These are phyloP conservation scores for Scaptomyza pallida DNA, from an alignment of 1,140 invertebrate genomes.

Conservation along the genomic window DNA sequence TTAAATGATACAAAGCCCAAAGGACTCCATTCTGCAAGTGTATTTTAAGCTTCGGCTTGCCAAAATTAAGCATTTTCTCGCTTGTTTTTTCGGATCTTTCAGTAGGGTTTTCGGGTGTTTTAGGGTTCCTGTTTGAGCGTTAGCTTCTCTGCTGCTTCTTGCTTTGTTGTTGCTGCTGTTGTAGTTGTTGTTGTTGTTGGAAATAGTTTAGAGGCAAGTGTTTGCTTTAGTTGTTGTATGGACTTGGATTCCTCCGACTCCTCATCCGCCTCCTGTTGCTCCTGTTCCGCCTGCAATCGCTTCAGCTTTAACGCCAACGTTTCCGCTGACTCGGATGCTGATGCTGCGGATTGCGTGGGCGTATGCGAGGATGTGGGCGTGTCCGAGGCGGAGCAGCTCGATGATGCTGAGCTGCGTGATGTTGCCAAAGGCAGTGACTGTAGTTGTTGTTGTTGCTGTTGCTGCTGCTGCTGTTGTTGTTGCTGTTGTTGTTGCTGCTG, in stretches of 20 bases:
- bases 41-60: neutral
- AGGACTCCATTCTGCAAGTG: neutral
- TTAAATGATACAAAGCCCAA: neutral
- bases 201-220: conserved; percentile 61
- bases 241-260: conserved; percentile 56
- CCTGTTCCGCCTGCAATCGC: conserved; percentile 41
- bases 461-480: conserved; percentile 53
- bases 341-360: conserved; percentile 50
- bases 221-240: conserved; percentile 55
- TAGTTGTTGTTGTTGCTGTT: conserved; percentile 44
- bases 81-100: conserved; percentile 7
- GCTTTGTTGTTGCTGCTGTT: conserved; percentile 1
- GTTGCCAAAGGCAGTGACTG: conserved; percentile 66
- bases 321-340: conserved; percentile 35
- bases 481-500: conserved; percentile 73
- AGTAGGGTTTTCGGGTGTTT: conserved; percentile 17
- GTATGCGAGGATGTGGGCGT: conserved; percentile 67
- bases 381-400: conserved; percentile 65
- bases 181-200: conserved; percentile 18
- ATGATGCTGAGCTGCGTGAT: conserved; percentile 59
- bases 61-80: neutral
- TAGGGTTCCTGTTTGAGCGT: conserved; percentile 51
- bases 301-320: conserved; percentile 41
- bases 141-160: conserved; percentile 13
- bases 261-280: conserved; percentile 24